phyloP scores from a whole-genome alignment of 2,113 vertebrate species.

The Gasterosteus nipponicus region DNA sequence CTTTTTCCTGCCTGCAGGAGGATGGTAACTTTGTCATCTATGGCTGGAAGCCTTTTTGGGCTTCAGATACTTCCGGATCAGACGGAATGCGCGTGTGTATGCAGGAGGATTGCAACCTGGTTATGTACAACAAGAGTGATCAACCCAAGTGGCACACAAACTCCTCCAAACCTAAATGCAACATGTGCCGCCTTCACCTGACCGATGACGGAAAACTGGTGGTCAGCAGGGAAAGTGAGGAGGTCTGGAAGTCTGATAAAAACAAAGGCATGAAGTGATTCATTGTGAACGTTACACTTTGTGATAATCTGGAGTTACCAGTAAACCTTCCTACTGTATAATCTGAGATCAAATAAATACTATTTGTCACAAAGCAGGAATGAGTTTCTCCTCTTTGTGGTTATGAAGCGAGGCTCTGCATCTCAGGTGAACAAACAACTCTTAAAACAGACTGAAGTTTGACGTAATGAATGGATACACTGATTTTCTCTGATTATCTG shows the following conservation, averaged over 20 bases:
- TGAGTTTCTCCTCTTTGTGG: no score
- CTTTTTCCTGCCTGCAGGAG: slow-evolving; percentile 8
- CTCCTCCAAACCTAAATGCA: accelerated
- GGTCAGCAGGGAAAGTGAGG: not conserved
- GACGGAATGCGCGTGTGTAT: not conserved
- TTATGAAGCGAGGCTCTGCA: no score
- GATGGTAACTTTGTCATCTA: slow-evolving; percentile 65
- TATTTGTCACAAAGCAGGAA: no score
- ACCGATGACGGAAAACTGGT: slow-evolving; percentile 39
- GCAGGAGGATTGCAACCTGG: slow-evolving; percentile 67
- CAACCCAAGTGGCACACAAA: slow-evolving; percentile 28
- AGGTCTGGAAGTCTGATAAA: slow-evolving; percentile 25
- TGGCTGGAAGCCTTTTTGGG: slow-evolving; percentile 52
- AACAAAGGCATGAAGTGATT: slow-evolving; percentile 24
- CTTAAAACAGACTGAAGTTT: no score
- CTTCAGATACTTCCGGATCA: not conserved
- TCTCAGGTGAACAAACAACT: no score
- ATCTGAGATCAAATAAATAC: not conserved
- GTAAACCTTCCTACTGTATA: no score
- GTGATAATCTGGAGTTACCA: no score
- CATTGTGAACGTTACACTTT: not conserved
- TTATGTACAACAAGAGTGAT: slow-evolving; percentile 43
- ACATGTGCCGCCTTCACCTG: slow-evolving; percentile 35
- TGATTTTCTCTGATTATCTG: no score
- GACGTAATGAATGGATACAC: no score